Evolutionary conservation across 1,140 invertebrate genomes (phyloP), one percentile per base, ranked within the genome.

Genomic region (Zaprionus nigranus): DNA sequence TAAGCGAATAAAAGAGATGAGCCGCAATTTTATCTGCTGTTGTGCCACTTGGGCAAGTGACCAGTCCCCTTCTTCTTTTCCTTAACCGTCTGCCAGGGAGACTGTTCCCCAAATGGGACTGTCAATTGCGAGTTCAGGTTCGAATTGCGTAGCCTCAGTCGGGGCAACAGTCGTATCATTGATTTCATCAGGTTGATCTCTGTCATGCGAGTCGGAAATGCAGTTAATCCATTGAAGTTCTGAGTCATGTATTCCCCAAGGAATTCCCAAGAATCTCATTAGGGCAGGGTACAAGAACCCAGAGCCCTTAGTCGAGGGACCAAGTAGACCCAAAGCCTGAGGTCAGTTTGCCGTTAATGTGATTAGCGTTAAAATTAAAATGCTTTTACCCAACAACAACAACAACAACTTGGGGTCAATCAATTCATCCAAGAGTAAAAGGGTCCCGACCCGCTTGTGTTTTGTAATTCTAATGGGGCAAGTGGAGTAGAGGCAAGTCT

Each of bases 301-400:
- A n/a, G 2, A 15, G 4, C 38, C 43, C 43, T 7, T 17, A 5
- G 43, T 2, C 17, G 17, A 20, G 43, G n/a, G 17, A n/a, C 46
- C 46, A 24, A 51, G n/a, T 11, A n/a, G 13, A 56, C 22, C 40
- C 40, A 17, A 28, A 5, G 53, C 30, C 38, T 65, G 54, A 65
- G 69, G 62, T 63, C 49, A 72, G 40, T 59, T 46, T 58, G 40
- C 30, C 56, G 40, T 66, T 72, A 65, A 72, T 66, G 69, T 40
- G 69, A 72, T 72, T 72, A 72, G 62, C 40, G 40, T 22, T 65
- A 46, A 66, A 65, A 49, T 72, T 51, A 58, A 58, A 72, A 72
- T 65, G 62, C 69, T 65, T 63, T 26, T 24, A 54, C 20, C 56
- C 38, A 58, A 34, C 43, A 22, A 12, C 20, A 20, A 12, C 20